Evolutionary conservation across 2,113 vertebrate species (phyloP).

Genomic region (Ophiodon elongatus): DNA sequence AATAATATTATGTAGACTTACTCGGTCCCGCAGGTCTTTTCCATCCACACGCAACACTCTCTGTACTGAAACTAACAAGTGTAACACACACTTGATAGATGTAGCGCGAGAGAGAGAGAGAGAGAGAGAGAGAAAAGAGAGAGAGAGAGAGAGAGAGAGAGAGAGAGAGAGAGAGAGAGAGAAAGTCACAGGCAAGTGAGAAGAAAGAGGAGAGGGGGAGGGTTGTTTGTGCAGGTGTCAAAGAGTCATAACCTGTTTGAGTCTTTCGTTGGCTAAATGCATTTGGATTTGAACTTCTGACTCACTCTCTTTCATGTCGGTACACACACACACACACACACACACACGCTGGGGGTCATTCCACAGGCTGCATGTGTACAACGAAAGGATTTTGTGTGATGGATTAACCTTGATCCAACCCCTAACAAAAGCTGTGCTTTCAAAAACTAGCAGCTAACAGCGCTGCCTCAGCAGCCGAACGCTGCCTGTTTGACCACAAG

Average conservation of each 20-base stretch:
- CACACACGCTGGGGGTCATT: not conserved
- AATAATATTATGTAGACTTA: slow-evolving; percentile 25
- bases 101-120: not conserved
- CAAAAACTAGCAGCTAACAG: slow-evolving; percentile 20
- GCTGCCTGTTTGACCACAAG: slow-evolving; percentile 64
- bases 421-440: slow-evolving; percentile 51
- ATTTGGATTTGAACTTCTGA: not conserved
- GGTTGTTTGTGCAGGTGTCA: slow-evolving; percentile 9
- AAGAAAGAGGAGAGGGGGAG: not conserved
- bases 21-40: not conserved
- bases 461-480: slow-evolving; percentile 67
- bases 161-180: not conserved
- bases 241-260: slow-evolving; percentile 25
- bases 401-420: slow-evolving; percentile 61
- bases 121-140: not conserved
- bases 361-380: slow-evolving; percentile 6
- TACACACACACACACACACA: not conserved
- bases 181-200: slow-evolving; percentile 8
- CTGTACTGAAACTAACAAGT: slow-evolving; percentile 26
- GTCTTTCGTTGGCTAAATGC: not conserved
- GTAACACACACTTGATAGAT: slow-evolving; percentile 19
- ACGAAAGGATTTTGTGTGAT: slow-evolving; percentile 49
- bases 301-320: not conserved
- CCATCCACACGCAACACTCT: slow-evolving; percentile 13
- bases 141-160: slow-evolving; percentile 1